A percentile compares a stretch with the other conserved stretches of the same genome.
Evolutionary conservation across 2,888 invertebrate species (phyloP).

Genomic region (Ypsolopha sequella): DNA sequence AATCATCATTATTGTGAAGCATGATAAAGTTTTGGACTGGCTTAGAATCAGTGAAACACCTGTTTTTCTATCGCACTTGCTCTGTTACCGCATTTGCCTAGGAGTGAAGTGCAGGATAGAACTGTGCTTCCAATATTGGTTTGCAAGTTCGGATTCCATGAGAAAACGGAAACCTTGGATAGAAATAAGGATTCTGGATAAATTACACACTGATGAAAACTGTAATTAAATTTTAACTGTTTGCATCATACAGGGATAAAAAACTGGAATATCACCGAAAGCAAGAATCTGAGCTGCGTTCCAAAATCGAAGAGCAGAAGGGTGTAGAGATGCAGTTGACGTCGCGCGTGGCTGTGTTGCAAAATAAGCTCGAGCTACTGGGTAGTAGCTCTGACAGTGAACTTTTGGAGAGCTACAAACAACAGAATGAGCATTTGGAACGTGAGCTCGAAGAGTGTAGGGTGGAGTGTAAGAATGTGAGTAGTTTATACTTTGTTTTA

Average conservation of each 20-base stretch:
- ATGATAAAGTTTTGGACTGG: too few relatives aligned
- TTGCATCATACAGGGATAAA: constrained; percentile 33
- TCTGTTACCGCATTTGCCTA: too few relatives aligned
- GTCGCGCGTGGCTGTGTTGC: constrained; percentile 45
- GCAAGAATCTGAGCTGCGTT: constrained; percentile 43
- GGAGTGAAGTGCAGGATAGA: too few relatives aligned
- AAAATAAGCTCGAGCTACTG: constrained; percentile 45
- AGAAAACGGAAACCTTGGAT: too few relatives aligned
- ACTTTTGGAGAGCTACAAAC: constrained; percentile 37
- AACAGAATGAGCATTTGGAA: constrained; percentile 44
- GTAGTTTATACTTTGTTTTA: constrained; percentile 9
- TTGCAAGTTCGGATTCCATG: too few relatives aligned
- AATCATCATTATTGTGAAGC: too few relatives aligned
- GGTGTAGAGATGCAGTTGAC: constrained; percentile 51
- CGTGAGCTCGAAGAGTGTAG: constrained; percentile 38
- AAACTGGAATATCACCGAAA: constrained; percentile 52
- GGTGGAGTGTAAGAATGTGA: constrained; percentile 45
- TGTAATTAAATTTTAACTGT: too few relatives aligned
- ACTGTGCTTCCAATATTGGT: too few relatives aligned
- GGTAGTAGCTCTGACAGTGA: constrained; percentile 37
- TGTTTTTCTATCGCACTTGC: too few relatives aligned
- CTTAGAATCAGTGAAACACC: too few relatives aligned
- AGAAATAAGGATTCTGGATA: too few relatives aligned
- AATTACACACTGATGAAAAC: too few relatives aligned
- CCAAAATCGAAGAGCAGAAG: constrained; percentile 49